Percentiles rank a stretch among this genome's conserved stretches.
These are phyloP conservation scores for Mesorhabditis spiculigera DNA, from an alignment of 2,888 invertebrate species.

Conservation along the genomic window DNA sequence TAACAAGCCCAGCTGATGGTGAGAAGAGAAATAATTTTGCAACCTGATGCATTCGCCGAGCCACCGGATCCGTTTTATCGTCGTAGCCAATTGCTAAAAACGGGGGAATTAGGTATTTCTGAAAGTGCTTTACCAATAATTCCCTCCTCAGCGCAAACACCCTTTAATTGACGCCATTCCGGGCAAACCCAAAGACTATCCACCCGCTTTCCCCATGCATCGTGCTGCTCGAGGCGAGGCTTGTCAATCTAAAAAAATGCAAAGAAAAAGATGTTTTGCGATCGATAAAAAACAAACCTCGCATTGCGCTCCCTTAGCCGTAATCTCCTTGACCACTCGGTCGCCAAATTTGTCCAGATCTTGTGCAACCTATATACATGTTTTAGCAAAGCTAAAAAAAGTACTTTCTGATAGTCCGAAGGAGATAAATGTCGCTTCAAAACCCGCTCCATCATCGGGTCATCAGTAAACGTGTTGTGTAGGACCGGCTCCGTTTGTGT, in stretches of 20 bases:
- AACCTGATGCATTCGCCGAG: constrained; percentile 53
- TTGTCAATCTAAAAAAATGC: constrained; percentile 47
- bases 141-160: constrained; percentile 65
- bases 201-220: constrained; percentile 64
- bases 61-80: constrained; percentile 20
- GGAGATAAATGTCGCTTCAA: constrained; percentile 34
- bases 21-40: constrained; percentile 64
- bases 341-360: constrained; percentile 64
- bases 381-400: background rate
- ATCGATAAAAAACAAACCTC: constrained; percentile 44
- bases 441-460: constrained; percentile 39
- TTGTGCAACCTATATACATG: constrained; percentile 22
- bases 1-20: constrained; percentile 65
- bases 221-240: constrained; percentile 62
- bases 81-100: constrained; percentile 42
- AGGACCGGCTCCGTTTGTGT: constrained; percentile 38
- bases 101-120: background rate
- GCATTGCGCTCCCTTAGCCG: constrained; percentile 55
- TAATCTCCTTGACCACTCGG: constrained; percentile 62
- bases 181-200: constrained; percentile 64
- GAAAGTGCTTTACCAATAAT: constrained; percentile 57
- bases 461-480: constrained; percentile 47
- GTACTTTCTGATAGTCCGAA: constrained; percentile 24
- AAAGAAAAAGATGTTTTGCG: background rate
- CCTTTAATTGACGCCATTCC: constrained; percentile 65